phyloP scores from a whole-genome alignment of 92 coral and sea anemone species.

The Umimayanthus kanabou region DNA sequence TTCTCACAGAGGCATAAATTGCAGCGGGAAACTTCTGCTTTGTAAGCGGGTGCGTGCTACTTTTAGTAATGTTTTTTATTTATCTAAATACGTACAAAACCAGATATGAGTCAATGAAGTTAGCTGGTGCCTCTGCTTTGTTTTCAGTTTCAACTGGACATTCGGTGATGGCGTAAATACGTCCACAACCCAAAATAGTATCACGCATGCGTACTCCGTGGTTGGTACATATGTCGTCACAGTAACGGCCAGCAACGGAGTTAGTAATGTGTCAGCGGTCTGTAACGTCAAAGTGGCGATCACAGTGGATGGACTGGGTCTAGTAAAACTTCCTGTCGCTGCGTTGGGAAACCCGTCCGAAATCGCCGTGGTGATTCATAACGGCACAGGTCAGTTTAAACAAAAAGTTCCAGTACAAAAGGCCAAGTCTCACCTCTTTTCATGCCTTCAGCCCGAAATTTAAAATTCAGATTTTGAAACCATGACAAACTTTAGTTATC shows the following conservation, averaged over 20 bases:
- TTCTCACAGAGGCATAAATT: background rate
- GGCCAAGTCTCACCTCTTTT: too few species aligned
- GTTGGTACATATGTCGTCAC: background rate
- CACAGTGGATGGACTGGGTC: background rate
- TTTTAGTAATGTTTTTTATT: too few species aligned
- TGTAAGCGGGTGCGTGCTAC: too few species aligned
- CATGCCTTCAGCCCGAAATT: too few species aligned
- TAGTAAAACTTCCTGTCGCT: background rate
- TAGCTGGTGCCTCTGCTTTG: background rate
- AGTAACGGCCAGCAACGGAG: background rate
- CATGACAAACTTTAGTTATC: too few species aligned
- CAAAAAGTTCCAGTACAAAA: too few species aligned
- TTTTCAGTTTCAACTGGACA: constrained; percentile 18
- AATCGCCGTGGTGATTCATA: constrained; percentile 6
- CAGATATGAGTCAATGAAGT: background rate
- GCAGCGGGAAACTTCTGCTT: background rate
- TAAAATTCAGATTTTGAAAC: too few species aligned
- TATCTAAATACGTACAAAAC: background rate
- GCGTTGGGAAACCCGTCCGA: constrained; percentile 1
- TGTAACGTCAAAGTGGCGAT: background rate
- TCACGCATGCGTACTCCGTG: background rate
- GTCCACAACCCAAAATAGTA: background rate
- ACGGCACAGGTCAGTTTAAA: constrained; percentile 20
- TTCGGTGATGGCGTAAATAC: background rate
- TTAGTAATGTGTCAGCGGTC: constrained; percentile 7